Percentiles rank a stretch among this genome's conserved stretches.
These are phyloP conservation scores for Anadara kagoshimensis DNA, from an alignment of 1,140 invertebrate species.

Conservation along the genomic window DNA sequence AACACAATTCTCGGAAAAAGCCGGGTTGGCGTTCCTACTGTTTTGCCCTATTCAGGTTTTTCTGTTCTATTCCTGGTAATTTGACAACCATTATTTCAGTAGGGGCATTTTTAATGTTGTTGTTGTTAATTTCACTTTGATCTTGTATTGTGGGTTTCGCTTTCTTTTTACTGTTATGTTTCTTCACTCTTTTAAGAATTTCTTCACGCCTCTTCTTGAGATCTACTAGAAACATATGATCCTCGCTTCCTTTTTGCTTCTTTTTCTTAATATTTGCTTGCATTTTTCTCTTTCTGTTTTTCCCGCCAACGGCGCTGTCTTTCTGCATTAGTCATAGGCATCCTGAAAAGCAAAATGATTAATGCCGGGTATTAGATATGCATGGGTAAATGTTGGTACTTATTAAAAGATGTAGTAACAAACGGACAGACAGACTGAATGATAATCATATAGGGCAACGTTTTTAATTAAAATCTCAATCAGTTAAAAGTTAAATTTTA, in stretches of 20 bases:
- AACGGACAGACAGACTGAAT: too few relatives aligned
- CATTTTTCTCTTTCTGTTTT: slow-evolving; percentile 17
- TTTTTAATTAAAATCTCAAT: too few relatives aligned
- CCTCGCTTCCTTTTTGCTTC: slow-evolving; percentile 18
- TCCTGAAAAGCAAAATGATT: neutral
- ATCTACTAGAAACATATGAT: slow-evolving; percentile 1
- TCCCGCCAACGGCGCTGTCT: slow-evolving; percentile 12
- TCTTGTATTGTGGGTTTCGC: neutral
- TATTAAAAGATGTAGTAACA: too few relatives aligned
- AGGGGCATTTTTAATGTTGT: neutral
- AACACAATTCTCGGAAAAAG: too few relatives aligned
- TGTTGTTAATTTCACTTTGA: neutral
- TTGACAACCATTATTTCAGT: neutral
- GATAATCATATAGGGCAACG: too few relatives aligned
- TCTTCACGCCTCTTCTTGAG: neutral
- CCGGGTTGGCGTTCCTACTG: too few relatives aligned
- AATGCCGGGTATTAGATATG: neutral
- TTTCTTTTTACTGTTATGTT: neutral
- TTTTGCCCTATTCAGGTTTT: neutral
- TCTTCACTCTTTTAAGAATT: neutral
- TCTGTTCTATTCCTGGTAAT: neutral
- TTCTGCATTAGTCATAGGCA: slow-evolving; percentile 8
- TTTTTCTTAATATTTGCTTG: slow-evolving; percentile 5
- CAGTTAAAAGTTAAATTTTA: too few relatives aligned
- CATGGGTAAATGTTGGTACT: too few relatives aligned